These are phyloP conservation scores for Sitobion miscanthi DNA, from an alignment of 1,140 invertebrate species.

Conservation along the genomic window DNA sequence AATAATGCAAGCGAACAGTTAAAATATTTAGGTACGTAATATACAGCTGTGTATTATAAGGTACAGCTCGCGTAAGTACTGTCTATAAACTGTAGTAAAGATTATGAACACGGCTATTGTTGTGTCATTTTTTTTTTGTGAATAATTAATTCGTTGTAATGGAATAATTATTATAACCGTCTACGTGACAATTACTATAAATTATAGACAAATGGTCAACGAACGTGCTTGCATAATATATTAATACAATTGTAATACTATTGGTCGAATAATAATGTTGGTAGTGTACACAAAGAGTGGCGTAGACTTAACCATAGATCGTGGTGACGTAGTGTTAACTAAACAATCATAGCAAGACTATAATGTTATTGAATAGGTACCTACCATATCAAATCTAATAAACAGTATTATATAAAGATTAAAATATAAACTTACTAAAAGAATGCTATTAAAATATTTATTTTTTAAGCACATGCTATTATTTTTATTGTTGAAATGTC, in stretches of 20 bases:
- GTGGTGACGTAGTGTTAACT: not conserved
- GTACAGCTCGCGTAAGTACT: not conserved
- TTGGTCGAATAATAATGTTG: not conserved
- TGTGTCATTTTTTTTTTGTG: not conserved
- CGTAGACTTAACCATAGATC: not conserved
- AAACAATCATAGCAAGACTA: not conserved
- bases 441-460: not conserved
- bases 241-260: not conserved
- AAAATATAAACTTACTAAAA: not conserved
- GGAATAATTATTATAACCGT: not conserved
- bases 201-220: conserved; percentile 13
- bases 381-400: not conserved
- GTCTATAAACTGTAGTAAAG: not conserved
- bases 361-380: not conserved
- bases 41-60: not conserved
- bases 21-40: not conserved
- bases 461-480: not conserved
- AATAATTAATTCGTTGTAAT: not conserved
- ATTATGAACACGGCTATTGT: not conserved
- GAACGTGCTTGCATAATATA: not conserved
- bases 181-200: conserved; percentile 24
- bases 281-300: not conserved
- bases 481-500: not conserved
- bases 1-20: not conserved
- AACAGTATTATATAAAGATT: not conserved